Conservation (phyloP, 2,113 vertebrate genomes). For the Siniperca knerii region DNA sequence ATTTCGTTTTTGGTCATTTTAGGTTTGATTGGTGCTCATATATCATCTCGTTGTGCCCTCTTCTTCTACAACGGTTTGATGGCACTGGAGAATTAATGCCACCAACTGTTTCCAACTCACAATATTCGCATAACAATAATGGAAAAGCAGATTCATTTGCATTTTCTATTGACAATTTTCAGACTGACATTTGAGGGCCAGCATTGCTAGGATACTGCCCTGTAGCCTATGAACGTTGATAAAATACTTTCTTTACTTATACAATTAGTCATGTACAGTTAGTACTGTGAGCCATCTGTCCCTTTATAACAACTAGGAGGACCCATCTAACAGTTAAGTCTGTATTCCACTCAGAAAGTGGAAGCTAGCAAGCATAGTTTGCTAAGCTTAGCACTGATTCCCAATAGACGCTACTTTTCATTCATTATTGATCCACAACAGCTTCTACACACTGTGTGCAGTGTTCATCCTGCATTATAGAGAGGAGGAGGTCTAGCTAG, state of each 20-base stretch:
- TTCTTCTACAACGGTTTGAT: too few relatives aligned
- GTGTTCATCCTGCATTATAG: not conserved
- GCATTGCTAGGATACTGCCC: slow-evolving; percentile 54
- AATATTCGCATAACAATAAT: not conserved
- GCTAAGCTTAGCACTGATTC: not conserved
- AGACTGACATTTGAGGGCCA: slow-evolving; percentile 29
- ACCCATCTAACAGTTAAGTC: not conserved
- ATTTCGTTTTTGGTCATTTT: too few relatives aligned
- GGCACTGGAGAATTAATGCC: not conserved
- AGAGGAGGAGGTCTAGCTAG: too few relatives aligned
- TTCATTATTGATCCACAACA: not conserved
- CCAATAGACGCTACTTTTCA: not conserved
- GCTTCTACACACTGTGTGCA: not conserved
- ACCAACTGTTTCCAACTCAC: too few relatives aligned
- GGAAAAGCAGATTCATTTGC: not conserved
- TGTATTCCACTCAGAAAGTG: not conserved
- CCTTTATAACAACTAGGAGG: not conserved
- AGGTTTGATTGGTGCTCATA: too few relatives aligned
- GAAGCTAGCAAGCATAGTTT: not conserved
- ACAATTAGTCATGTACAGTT: not conserved
- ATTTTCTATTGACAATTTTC: not conserved
- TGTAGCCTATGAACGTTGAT: not conserved
- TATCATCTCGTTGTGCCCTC: too few relatives aligned
- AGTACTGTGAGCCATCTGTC: not conserved
- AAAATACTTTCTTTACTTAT: not conserved